phyloP scores from a whole-genome alignment of 1,140 invertebrate species.

The Drosophila equinoxialis region DNA sequence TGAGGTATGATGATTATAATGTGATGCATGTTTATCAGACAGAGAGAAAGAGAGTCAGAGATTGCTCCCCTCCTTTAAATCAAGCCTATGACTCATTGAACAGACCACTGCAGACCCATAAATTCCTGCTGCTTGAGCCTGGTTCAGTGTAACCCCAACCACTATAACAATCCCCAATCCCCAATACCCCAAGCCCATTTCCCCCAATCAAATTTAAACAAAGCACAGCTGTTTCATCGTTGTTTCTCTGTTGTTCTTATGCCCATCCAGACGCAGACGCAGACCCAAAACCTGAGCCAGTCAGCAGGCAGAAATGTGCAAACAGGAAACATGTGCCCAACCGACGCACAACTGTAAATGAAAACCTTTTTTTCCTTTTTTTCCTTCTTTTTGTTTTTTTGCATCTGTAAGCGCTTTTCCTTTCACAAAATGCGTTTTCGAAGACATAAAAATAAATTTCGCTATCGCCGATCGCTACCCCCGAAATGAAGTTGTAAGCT shows the following conservation, averaged over 20 bases:
- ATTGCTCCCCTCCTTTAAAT: not conserved
- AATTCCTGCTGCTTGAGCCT: conserved; percentile 34
- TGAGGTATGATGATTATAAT: conserved; percentile 3
- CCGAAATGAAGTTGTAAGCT: conserved; percentile 75
- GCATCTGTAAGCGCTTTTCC: conserved; percentile 55
- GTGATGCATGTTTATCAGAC: conserved; percentile 39
- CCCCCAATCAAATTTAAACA: conserved; percentile 41
- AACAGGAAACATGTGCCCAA: conserved; percentile 63
- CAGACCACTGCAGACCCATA: conserved; percentile 33
- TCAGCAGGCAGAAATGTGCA: conserved; percentile 55
- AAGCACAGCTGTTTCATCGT: conserved; percentile 47
- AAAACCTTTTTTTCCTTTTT: conserved; percentile 47
- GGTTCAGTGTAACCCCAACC: conserved; percentile 24
- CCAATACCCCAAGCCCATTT: not conserved
- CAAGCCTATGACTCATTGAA: conserved; percentile 33
- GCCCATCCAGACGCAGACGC: not conserved
- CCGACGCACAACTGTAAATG: conserved; percentile 42
- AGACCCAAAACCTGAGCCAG: conserved; percentile 2
- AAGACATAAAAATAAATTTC: conserved; percentile 77
- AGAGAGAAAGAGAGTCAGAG: too few species aligned
- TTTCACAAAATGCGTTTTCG: conserved; percentile 74
- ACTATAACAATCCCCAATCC: not conserved
- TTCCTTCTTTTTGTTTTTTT: conserved; percentile 1
- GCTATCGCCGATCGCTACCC: conserved; percentile 66
- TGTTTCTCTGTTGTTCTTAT: conserved; percentile 34